A percentile compares a stretch with the other conserved stretches of the same genome.
These are phyloP conservation scores for Plebejus melissa DNA, from an alignment of 2,888 invertebrate species.

Conservation along the genomic window DNA sequence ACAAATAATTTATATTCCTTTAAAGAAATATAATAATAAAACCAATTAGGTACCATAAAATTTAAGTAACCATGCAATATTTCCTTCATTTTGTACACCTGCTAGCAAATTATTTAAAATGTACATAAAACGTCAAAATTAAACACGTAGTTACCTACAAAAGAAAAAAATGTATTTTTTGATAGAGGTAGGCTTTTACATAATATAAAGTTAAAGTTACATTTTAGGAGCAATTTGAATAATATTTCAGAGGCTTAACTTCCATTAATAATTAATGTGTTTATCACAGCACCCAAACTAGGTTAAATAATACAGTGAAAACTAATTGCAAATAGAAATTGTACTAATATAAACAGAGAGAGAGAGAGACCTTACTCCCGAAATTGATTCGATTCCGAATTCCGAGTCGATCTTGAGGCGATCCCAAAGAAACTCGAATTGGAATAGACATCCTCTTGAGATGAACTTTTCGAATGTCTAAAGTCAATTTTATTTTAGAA, in stretches of 20 bases:
- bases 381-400: conserved; percentile 36
- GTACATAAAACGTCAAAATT: too few species aligned
- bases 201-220: too few species aligned
- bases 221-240: not conserved
- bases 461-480: too few species aligned
- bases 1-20: conserved; percentile 57
- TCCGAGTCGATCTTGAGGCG: too few species aligned
- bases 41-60: not conserved
- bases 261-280: not conserved
- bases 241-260: not conserved
- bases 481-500: too few species aligned
- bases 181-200: too few species aligned
- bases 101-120: too few species aligned
- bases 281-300: not conserved
- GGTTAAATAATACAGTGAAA: not conserved
- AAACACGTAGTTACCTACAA: too few species aligned
- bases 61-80: not conserved
- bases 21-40: conserved; percentile 48
- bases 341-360: not conserved
- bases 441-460: too few species aligned
- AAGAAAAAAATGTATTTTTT: too few species aligned
- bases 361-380: not conserved
- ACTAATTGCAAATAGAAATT: conserved; percentile 1
- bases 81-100: not conserved
- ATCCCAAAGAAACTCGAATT: too few species aligned